Evolutionary conservation across 64 coral and sea anemone genomes (phyloP).

Genomic region (Dendrophyllia cribrosa): DNA sequence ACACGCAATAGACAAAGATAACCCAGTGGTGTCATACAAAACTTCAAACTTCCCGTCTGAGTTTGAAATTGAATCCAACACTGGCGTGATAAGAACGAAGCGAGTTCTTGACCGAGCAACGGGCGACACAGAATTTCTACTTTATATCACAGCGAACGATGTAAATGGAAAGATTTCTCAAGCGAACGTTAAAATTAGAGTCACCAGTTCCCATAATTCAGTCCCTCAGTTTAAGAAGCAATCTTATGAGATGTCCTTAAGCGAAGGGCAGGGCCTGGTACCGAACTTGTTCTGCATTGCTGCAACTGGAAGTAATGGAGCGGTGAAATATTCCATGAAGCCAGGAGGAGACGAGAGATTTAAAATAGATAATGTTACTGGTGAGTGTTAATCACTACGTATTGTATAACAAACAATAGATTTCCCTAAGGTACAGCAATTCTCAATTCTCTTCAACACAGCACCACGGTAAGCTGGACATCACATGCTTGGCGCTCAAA

Average conservation of each 20-base stretch:
- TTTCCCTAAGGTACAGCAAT: too few species aligned
- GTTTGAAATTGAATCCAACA: conserved; percentile 41
- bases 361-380: conserved; percentile 55
- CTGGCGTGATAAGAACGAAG: conserved; percentile 75
- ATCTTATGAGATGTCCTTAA: conserved; percentile 54
- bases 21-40: conserved; percentile 7
- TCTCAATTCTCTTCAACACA: too few species aligned
- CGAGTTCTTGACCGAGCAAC: conserved; percentile 8
- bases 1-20: conserved; percentile 68
- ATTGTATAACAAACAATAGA: neutral
- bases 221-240: conserved; percentile 62
- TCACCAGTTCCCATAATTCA: conserved; percentile 25
- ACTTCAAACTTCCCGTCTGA: neutral
- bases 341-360: conserved; percentile 48
- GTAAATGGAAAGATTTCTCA: conserved; percentile 12
- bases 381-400: conserved; percentile 13
- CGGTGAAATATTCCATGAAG: conserved; percentile 65
- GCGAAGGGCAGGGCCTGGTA: conserved; percentile 51
- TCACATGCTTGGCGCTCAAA: too few species aligned
- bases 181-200: conserved; percentile 65
- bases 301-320: conserved; percentile 57
- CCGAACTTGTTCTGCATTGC: conserved; percentile 77
- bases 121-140: conserved; percentile 45
- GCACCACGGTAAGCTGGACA: too few species aligned
- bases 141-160: conserved; percentile 23